A percentile compares a stretch with the other conserved stretches of the same genome.
phyloP scores from a whole-genome alignment of 2,888 invertebrate genomes.

The Eledona agricola region DNA sequence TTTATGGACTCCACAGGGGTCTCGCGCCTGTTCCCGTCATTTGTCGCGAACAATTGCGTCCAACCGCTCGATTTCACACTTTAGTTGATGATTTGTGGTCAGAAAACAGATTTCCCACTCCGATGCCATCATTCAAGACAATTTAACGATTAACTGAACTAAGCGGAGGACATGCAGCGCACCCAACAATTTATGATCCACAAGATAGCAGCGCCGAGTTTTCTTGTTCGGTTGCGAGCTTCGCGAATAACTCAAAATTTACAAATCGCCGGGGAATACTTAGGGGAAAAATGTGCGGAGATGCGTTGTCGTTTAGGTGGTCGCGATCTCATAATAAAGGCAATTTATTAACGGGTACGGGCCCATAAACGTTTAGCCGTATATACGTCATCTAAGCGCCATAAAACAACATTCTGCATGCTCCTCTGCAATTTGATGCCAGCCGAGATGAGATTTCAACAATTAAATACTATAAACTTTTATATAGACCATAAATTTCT shows the following conservation, averaged over 20 bases:
- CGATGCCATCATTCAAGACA: conserved; percentile 48
- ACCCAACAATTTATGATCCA: conserved; percentile 3
- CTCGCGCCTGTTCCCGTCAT: conserved; percentile 54
- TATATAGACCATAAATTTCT: conserved; percentile 30
- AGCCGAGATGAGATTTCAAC: conserved; percentile 18
- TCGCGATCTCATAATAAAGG: conserved; percentile 3
- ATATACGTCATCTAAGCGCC: conserved; percentile 7
- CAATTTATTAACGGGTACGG: conserved; percentile 5
- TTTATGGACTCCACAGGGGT: conserved; percentile 54
- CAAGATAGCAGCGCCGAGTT: conserved; percentile 1
- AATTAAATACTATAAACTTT: conserved; percentile 32
- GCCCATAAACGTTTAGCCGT: neutral
- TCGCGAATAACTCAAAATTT: no score
- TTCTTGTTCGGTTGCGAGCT: no score
- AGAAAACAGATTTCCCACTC: conserved; percentile 54
- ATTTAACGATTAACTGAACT: conserved; percentile 57
- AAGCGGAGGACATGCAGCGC: conserved; percentile 51
- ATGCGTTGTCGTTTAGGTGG: no score
- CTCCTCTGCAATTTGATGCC: conserved; percentile 8
- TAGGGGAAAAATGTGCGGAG: no score
- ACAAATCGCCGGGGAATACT: no score
- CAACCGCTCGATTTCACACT: conserved; percentile 56
- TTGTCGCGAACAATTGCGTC: conserved; percentile 57
- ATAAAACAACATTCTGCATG: conserved; percentile 23
- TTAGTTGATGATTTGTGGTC: conserved; percentile 52